These are phyloP conservation scores for Ophion slaviceki DNA, from an alignment of 2,888 invertebrate species.

Conservation along the genomic window DNA sequence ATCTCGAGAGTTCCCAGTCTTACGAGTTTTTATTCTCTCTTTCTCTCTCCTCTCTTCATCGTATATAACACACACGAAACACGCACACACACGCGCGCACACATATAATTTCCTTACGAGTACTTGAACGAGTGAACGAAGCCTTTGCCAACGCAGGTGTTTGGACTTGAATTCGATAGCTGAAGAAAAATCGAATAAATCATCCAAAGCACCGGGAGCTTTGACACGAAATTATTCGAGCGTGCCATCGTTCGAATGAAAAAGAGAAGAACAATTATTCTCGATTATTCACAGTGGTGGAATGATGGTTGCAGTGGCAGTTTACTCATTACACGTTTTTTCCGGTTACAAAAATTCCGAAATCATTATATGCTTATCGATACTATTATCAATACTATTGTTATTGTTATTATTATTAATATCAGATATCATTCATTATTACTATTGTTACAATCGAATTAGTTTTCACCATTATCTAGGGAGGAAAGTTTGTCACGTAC, in stretches of 20 bases:
- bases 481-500: background rate
- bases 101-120: slow-evolving; percentile 42
- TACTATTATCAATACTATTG: background rate
- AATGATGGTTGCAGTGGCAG: background rate
- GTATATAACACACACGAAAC: slow-evolving; percentile 46
- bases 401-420: background rate
- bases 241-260: slow-evolving; percentile 15
- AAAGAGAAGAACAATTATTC: background rate
- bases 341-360: slow-evolving; percentile 4
- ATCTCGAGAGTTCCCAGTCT: slow-evolving; percentile 56
- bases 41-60: slow-evolving; percentile 16
- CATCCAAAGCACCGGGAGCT: background rate
- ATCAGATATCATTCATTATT: background rate
- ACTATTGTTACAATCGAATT: background rate
- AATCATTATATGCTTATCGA: background rate
- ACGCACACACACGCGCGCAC: background rate
- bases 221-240: slow-evolving; percentile 11
- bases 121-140: slow-evolving; percentile 51
- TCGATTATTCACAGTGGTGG: background rate
- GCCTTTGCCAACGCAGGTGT: slow-evolving; percentile 20
- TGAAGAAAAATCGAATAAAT: background rate
- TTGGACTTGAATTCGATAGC: slow-evolving; percentile 29
- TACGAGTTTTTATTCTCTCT: slow-evolving; percentile 18
- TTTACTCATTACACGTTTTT: slow-evolving; percentile 8
- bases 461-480: background rate